Conservation (phyloP, 2,797 vertebrate species). For the Mareca strepera region DNA sequence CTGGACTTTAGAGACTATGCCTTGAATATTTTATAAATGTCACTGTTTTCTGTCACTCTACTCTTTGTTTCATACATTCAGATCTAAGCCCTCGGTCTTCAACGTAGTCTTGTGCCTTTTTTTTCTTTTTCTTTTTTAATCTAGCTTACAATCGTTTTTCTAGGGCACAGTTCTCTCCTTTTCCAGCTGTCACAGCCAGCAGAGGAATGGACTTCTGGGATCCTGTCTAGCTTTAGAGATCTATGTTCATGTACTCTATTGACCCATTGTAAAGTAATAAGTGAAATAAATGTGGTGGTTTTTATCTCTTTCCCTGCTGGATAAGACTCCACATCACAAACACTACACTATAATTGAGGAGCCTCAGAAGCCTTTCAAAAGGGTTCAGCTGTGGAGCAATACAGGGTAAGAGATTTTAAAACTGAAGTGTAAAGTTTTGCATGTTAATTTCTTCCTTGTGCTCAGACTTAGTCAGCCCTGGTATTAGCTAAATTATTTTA, state of each 20-base stretch:
- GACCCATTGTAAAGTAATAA: neutral
- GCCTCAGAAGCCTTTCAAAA: neutral
- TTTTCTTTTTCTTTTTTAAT: neutral
- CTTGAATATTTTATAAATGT: neutral
- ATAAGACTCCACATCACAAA: neutral
- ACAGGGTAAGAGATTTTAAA: neutral
- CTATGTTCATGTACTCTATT: neutral
- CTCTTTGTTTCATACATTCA: neutral
- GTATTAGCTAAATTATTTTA: neutral
- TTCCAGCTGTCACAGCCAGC: neutral
- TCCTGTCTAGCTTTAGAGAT: neutral
- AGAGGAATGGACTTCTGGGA: neutral
- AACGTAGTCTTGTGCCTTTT: neutral
- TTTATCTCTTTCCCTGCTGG: neutral
- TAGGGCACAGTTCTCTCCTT: neutral
- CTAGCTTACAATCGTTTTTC: neutral
- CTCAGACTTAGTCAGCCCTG: neutral
- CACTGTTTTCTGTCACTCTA: neutral
- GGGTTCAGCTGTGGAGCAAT: neutral
- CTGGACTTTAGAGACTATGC: neutral
- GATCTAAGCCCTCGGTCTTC: neutral
- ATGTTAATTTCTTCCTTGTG: neutral
- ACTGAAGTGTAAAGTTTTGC: neutral
- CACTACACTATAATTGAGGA: neutral
- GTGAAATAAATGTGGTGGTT: neutral